phyloP scores from a whole-genome alignment of 2,113 vertebrate genomes.

The Xenotilapia leptura region DNA sequence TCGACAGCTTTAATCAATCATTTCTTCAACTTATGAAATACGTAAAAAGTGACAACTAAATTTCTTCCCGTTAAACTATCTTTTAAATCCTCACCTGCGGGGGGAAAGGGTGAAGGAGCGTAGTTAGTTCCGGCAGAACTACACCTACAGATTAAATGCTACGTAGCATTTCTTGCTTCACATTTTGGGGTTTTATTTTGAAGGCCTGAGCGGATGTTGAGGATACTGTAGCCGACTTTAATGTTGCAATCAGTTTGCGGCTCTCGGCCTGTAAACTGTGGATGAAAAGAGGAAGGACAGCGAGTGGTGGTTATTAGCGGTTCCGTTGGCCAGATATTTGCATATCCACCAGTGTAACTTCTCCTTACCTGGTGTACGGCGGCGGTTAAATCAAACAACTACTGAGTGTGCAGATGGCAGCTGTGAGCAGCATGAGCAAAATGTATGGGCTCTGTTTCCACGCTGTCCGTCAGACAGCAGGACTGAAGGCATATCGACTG shows the following conservation, averaged over 20 bases:
- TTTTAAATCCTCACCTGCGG: neutral
- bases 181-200: neutral
- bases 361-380: neutral
- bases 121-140: neutral
- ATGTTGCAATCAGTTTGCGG: neutral
- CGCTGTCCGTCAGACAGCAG: conserved; percentile 32
- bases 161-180: neutral
- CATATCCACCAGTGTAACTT: neutral
- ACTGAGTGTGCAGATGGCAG: conserved; percentile 39
- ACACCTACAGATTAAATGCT: neutral
- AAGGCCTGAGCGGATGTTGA: neutral
- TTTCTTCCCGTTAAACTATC: neutral
- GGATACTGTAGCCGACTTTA: neutral
- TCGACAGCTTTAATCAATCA: neutral
- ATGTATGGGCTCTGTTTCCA: conserved; percentile 52
- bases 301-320: neutral
- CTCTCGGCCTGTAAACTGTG: neutral
- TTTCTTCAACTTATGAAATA: neutral
- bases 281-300: neutral
- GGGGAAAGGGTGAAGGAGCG: neutral
- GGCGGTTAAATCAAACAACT: neutral
- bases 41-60: neutral
- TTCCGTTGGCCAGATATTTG: rapidly evolving
- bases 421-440: conserved; percentile 43
- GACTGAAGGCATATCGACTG: conserved; percentile 25